Evolutionary conservation across 1,140 invertebrate genomes (phyloP).

Genomic region (Caenorhabditis latens): DNA sequence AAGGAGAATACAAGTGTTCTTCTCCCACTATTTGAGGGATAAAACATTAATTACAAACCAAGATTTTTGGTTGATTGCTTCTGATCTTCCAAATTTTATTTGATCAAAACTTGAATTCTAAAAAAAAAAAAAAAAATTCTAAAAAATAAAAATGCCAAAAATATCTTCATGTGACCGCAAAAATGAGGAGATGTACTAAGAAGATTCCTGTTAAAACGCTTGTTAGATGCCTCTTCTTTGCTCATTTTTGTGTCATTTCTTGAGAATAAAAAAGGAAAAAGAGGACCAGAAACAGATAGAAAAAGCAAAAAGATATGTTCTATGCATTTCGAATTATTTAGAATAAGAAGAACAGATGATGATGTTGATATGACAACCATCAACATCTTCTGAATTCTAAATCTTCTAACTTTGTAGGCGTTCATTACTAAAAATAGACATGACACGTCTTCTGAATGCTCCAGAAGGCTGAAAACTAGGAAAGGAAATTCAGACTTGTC

Average conservation of each 20-base stretch:
- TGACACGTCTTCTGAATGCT: too few relatives aligned
- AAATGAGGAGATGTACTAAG: background rate
- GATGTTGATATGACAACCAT: too few relatives aligned
- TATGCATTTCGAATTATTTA: conserved; percentile 24
- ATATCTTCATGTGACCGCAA: background rate
- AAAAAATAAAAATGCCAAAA: too few relatives aligned
- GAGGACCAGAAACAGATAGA: background rate
- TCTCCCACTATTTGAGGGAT: too few relatives aligned
- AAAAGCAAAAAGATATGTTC: background rate
- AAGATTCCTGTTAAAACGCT: background rate
- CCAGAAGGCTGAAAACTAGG: too few relatives aligned
- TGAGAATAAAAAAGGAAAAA: background rate
- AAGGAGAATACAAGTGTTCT: too few relatives aligned
- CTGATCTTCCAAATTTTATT: background rate
- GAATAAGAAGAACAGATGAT: background rate
- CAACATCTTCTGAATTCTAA: too few relatives aligned
- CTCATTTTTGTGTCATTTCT: background rate
- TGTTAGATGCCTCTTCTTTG: conserved; percentile 52
- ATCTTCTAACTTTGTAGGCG: too few relatives aligned
- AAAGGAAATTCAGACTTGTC: too few relatives aligned
- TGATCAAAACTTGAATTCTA: background rate
- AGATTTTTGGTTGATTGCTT: background rate
- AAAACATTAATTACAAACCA: too few relatives aligned
- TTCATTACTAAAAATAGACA: too few relatives aligned
- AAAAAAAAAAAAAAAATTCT: background rate